Conservation (phyloP, 2,888 invertebrate genomes). For the Drosophila bunnanda region DNA sequence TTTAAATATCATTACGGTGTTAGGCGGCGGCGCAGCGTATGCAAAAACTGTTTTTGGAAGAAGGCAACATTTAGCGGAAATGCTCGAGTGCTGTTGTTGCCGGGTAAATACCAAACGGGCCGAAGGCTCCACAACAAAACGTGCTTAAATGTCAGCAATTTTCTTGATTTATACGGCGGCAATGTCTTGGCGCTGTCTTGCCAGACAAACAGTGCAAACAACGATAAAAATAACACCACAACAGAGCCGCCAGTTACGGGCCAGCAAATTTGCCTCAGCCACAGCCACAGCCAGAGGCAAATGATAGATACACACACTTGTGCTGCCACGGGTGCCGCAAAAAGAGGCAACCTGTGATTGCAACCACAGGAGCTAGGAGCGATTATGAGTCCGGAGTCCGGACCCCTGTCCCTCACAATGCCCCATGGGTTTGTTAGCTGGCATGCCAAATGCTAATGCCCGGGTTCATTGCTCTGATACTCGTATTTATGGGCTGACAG, state of each 20-base stretch:
- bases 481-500: constrained; percentile 63
- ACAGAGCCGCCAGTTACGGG: constrained; percentile 19
- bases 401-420: constrained; percentile 18
- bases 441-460: constrained; percentile 18
- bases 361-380: constrained; percentile 30
- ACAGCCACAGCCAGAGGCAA: constrained; percentile 28
- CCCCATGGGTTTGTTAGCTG: constrained; percentile 22
- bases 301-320: constrained; percentile 54
- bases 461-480: constrained; percentile 69
- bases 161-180: constrained; percentile 77
- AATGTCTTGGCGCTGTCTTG: constrained; percentile 70
- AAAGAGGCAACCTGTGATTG: constrained; percentile 34
- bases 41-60: constrained; percentile 56
- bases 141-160: constrained; percentile 81
- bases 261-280: constrained; percentile 46
- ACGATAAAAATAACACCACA: constrained; percentile 57
- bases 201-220: constrained; percentile 68
- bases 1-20: constrained; percentile 79
- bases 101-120: constrained; percentile 58
- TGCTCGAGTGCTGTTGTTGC: constrained; percentile 57
- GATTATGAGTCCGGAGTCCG: constrained; percentile 55
- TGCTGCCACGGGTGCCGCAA: constrained; percentile 37
- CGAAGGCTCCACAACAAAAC: constrained; percentile 53
- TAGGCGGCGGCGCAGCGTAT: constrained; percentile 15
- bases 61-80: constrained; percentile 69